phyloP scores from a whole-genome alignment of 2,888 invertebrate species.

The Drosophila koepferae region DNA sequence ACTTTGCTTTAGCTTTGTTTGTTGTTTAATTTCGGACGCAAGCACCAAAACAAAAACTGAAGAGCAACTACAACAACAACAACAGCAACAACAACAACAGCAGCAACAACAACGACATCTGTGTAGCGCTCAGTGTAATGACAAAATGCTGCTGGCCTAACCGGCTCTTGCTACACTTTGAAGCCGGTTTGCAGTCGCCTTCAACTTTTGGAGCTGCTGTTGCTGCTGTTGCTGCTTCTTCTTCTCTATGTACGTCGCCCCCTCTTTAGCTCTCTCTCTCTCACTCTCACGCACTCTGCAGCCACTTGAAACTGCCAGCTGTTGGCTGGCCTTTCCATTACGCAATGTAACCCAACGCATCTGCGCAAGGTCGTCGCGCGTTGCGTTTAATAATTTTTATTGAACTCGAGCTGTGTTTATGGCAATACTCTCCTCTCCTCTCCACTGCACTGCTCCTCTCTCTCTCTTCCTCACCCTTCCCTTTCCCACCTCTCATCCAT shows the following conservation, averaged over 20 bases:
- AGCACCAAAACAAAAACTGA: conserved; percentile 10
- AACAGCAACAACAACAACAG: conserved; percentile 8
- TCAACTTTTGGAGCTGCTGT: conserved; percentile 12
- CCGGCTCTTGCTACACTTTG: conserved; percentile 60
- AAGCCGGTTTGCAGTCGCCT: conserved; percentile 61
- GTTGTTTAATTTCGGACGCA: conserved; percentile 39
- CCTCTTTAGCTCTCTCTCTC: not conserved
- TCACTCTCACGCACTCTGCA: not conserved
- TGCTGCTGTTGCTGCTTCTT: not conserved
- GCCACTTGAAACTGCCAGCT: conserved; percentile 28
- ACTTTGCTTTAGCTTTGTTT: conserved; percentile 17
- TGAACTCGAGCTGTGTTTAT: conserved; percentile 50
- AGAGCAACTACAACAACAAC: conserved; percentile 10
- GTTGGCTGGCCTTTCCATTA: conserved; percentile 53
- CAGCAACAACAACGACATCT: conserved; percentile 7
- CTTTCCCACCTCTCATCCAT: not conserved
- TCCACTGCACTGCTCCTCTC: not conserved
- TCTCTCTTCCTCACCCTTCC: not conserved
- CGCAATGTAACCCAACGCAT: conserved; percentile 73
- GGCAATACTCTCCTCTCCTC: not conserved
- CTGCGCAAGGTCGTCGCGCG: conserved; percentile 64
- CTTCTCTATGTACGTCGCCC: conserved; percentile 5
- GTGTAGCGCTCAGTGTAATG: conserved; percentile 12
- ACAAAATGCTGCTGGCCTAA: conserved; percentile 52
- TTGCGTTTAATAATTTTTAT: conserved; percentile 57